Evolutionary conservation across 2,113 vertebrate species (phyloP).

Genomic region (Hepsetus odoe): DNA sequence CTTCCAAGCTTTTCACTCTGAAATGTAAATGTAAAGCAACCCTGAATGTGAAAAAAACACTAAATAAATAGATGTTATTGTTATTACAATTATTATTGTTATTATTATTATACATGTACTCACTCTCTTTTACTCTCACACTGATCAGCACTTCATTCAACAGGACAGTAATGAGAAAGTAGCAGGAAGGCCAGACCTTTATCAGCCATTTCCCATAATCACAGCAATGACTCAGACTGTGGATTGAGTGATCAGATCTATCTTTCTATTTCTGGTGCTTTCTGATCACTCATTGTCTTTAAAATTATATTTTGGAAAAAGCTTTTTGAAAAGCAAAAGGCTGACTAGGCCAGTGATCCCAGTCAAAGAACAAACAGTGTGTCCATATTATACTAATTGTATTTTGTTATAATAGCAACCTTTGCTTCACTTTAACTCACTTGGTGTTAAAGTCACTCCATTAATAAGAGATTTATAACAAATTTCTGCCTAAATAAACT

Average conservation of each 20-base stretch:
- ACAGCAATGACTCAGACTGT: background rate
- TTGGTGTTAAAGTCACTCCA: too few relatives aligned
- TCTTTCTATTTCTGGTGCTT: background rate
- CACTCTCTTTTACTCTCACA: background rate
- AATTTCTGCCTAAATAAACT: too few relatives aligned
- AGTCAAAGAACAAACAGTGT: background rate
- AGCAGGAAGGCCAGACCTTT: background rate
- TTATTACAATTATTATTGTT: too few relatives aligned
- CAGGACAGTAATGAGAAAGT: slow-evolving; percentile 29
- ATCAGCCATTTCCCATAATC: slow-evolving; percentile 10
- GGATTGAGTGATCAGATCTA: background rate
- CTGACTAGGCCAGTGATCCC: background rate
- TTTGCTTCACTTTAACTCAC: too few relatives aligned
- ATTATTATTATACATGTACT: too few relatives aligned
- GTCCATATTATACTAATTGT: too few relatives aligned
- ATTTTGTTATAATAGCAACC: too few relatives aligned
- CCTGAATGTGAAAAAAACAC: too few relatives aligned
- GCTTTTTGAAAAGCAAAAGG: background rate
- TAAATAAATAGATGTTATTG: too few relatives aligned
- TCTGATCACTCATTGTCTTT: background rate
- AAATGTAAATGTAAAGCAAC: too few relatives aligned
- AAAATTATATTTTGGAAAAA: background rate
- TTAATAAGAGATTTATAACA: too few relatives aligned
- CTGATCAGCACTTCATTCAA: slow-evolving; percentile 22
- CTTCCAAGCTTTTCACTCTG: too few relatives aligned